phyloP scores from a whole-genome alignment of 2,113 vertebrate species.

The Zapornia atra region DNA sequence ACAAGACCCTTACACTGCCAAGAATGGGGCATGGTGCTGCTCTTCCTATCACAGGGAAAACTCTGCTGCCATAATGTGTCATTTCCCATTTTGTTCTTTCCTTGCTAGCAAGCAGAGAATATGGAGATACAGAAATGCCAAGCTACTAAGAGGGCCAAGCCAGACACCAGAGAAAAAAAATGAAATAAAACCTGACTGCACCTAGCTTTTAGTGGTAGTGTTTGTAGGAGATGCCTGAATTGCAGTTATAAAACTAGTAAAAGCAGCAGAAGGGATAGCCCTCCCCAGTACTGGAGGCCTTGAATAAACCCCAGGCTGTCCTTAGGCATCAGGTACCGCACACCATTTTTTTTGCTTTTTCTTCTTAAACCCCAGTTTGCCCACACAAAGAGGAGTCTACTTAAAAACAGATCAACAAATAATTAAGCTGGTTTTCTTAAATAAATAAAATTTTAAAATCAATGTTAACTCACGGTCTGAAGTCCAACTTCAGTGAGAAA shows the following conservation, averaged over 20 bases:
- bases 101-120: neutral
- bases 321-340: neutral
- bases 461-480: neutral
- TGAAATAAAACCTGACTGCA: neutral
- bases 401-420: neutral
- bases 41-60: neutral
- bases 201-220: constrained; percentile 30
- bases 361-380: neutral
- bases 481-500: fast-evolving
- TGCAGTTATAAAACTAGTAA: neutral
- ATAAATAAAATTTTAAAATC: neutral
- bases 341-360: neutral
- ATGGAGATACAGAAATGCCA: constrained; percentile 55
- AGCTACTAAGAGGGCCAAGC: neutral
- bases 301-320: neutral
- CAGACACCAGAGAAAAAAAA: constrained; percentile 35
- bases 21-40: neutral
- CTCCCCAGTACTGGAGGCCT: neutral
- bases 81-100: neutral
- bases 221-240: constrained; percentile 8
- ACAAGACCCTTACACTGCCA: neutral
- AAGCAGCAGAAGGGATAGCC: neutral
- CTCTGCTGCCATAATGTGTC: neutral
- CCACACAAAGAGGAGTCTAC: neutral
- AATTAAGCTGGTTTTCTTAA: neutral